These are phyloP conservation scores for Meloidogyne exigua DNA, from an alignment of 1,140 invertebrate genomes.

Conservation along the genomic window DNA sequence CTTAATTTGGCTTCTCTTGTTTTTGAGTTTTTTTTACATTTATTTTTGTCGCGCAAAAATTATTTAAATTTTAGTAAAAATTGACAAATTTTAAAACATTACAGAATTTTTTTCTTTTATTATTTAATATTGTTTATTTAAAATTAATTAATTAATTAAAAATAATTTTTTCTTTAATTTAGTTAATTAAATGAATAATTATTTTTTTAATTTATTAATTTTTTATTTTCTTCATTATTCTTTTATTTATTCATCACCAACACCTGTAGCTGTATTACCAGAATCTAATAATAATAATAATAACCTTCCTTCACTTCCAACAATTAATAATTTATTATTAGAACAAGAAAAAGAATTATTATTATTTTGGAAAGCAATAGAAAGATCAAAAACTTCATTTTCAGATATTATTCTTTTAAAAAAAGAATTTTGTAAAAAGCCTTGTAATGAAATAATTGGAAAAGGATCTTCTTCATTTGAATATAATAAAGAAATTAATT, in stretches of 20 bases:
- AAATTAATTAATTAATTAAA: too few relatives aligned
- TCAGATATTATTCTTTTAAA: constrained; percentile 6
- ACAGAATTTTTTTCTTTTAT: too few relatives aligned
- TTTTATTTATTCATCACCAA: background rate
- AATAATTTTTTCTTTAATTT: too few relatives aligned
- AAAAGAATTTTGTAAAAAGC: constrained; percentile 10
- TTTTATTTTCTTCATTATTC: too few relatives aligned
- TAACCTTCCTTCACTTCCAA: background rate
- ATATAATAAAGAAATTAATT: background rate
- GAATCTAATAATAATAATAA: background rate
- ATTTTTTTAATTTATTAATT: background rate
- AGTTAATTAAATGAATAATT: too few relatives aligned
- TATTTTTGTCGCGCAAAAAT: background rate
- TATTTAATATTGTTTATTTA: too few relatives aligned
- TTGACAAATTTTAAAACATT: background rate
- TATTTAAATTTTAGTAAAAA: background rate
- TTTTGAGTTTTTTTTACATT: background rate
- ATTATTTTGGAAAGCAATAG: background rate
- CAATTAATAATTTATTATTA: background rate
- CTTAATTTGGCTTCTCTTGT: background rate
- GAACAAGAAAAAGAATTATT: background rate
- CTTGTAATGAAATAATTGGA: constrained; percentile 19
- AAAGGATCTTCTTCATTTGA: too few relatives aligned
- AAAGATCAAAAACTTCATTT: background rate
- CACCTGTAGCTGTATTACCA: background rate